Base-by-base conservation (phyloP, 2,113 vertebrate species). In the Pachypanchax playfairii region DNA sequence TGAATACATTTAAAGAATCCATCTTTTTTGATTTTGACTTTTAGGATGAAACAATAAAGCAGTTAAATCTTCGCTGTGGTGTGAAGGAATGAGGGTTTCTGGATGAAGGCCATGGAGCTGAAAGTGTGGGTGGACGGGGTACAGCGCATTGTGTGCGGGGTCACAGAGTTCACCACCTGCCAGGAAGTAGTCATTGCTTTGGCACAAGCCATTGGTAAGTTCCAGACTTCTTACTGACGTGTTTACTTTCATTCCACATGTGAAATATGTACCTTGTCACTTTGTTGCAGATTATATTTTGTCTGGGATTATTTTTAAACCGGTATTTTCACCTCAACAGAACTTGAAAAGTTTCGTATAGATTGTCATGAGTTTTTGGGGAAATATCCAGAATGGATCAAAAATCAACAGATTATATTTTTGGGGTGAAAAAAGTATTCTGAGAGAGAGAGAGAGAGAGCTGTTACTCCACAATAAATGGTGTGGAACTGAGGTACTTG, bases 91-190 rank as follows among this genome's bases (percentile, higher is more conserved):
- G 85, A 89, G 51, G 75, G 80, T 73, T 69, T 77, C 73, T 84
- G 85, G 77, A 86, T 91, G 89, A 91, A 85, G 85, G 83, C 85
- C 89, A 98, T 98, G 97, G 97, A 98, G 90, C 94, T 98, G 67
- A 98, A 98, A 89, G 97, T 98, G 63, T 98, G 97, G 97, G 97
- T 98, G 78, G 97, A 98, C 35, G 97, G 96, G 83, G 95, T 97
- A 43, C 97, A 98, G 89, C 93, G 97, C 65, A 95, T 98, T 0
- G 97, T 98, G 33, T 98, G 97, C 14, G 97, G 97, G 1, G 96
- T 98, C 86, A 98, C 96, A 0, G 97, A 98, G 89, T 93, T 94
- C 88, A 98, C 96, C 53, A 98, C 97, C 11, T 98, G 97, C 90
- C 96, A 98, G 72, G 97, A 98, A 69, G 97, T 98, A 51, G 97